phyloP scores from a whole-genome alignment of 2,113 vertebrate species.

The Ellobius talpinus region DNA sequence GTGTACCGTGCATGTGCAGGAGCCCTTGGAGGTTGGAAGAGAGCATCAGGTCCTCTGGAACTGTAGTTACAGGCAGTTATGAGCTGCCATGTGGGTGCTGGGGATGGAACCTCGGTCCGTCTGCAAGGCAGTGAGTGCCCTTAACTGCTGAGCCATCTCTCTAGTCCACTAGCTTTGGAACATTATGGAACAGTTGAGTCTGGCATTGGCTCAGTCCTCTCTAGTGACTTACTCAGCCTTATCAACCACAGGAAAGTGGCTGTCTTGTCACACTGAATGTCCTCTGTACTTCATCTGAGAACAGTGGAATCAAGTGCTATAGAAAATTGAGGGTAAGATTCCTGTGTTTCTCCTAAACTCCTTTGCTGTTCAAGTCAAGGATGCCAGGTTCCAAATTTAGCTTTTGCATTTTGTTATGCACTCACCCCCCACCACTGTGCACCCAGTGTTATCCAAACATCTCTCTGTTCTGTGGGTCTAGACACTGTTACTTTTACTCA shows the following conservation, averaged over 20 bases:
- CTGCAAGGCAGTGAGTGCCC: not conserved
- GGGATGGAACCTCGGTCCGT: not conserved
- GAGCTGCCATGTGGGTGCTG: not conserved
- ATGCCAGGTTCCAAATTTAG: not conserved
- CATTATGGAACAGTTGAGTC: not conserved
- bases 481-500: constrained; percentile 28
- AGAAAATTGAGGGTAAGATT: not conserved
- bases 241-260: constrained; percentile 40
- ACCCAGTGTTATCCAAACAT: not conserved
- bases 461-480: not conserved
- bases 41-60: not conserved
- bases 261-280: not conserved
- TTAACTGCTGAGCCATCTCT: not conserved
- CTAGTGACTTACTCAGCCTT: constrained; percentile 48
- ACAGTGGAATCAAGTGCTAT: not conserved
- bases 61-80: not conserved
- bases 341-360: not conserved
- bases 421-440: not conserved
- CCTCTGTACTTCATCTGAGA: constrained; percentile 38
- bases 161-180: not conserved
- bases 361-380: constrained; percentile 35
- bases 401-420: constrained; percentile 33
- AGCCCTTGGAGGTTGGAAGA: not conserved
- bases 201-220: constrained; percentile 34
- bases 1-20: not conserved